Percentiles rank a stretch among this genome's conserved stretches.
Evolutionary conservation across 2,797 vertebrate genomes (phyloP).

Genomic region (Denticeps clupeoides): DNA sequence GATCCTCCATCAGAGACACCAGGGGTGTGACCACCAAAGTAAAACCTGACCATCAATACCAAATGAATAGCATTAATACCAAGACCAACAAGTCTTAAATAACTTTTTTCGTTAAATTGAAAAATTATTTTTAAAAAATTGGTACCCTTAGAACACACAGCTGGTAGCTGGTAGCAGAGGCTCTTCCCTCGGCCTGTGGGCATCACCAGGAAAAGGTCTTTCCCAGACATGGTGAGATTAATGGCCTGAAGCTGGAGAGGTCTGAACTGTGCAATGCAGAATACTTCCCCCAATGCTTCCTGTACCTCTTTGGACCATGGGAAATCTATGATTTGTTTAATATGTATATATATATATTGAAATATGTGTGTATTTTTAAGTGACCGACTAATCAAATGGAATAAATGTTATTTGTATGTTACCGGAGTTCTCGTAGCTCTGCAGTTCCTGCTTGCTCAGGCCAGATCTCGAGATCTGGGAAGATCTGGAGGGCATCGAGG

Average conservation of each 20-base stretch:
- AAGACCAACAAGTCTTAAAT: too few relatives aligned
- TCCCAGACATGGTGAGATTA: slow-evolving; percentile 77
- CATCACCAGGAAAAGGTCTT: slow-evolving; percentile 89
- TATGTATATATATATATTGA: background rate
- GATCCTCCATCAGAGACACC: slow-evolving; percentile 96
- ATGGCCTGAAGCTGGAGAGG: slow-evolving; percentile 78
- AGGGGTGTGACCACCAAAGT: slow-evolving; percentile 80
- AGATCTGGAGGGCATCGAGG: slow-evolving; percentile 34
- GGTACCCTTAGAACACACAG: slow-evolving; percentile 76
- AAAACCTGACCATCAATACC: background rate
- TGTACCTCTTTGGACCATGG: slow-evolving; percentile 73
- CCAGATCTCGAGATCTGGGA: slow-evolving; percentile 32
- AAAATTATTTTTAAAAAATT: too few relatives aligned
- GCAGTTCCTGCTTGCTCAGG: slow-evolving; percentile 47
- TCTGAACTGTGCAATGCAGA: slow-evolving; percentile 73
- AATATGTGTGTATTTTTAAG: background rate
- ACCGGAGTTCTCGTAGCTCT: slow-evolving; percentile 74
- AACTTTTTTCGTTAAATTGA: too few relatives aligned
- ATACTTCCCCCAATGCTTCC: slow-evolving; percentile 56
- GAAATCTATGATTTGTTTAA: slow-evolving; percentile 75
- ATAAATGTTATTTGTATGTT: background rate
- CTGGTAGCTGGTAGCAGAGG: slow-evolving; percentile 90
- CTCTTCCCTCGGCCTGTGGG: slow-evolving; percentile 93
- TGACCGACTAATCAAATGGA: background rate
- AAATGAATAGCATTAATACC: background rate